Evolutionary conservation across 2,888 invertebrate genomes (phyloP).

Genomic region (Cerastis rubricosa): DNA sequence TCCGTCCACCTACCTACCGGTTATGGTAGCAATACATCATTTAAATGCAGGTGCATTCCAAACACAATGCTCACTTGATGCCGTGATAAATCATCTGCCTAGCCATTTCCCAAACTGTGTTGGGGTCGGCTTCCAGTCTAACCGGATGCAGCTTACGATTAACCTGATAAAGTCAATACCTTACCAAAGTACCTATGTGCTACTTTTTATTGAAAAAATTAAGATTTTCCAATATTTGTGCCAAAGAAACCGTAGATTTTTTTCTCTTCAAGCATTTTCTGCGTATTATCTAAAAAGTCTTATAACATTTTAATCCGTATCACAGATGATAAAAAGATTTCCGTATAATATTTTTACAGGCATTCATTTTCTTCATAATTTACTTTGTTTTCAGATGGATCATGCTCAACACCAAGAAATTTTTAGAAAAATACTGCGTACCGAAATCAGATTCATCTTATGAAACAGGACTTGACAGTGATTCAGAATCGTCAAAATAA

Average conservation of each 20-base stretch:
- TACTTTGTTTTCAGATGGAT: slow-evolving; percentile 78
- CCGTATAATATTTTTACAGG: slow-evolving; percentile 5
- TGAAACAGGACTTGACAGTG: neutral
- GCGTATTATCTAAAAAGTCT: neutral
- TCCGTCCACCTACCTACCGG: neutral
- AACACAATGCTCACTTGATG: neutral
- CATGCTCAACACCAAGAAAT: slow-evolving; percentile 71
- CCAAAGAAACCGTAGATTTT: neutral
- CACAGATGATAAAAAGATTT: slow-evolving; percentile 10
- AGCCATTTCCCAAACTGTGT: too few relatives aligned
- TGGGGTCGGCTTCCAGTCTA: too few relatives aligned
- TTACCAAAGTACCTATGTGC: neutral
- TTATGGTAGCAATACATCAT: slow-evolving; percentile 12
- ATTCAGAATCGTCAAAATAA: slow-evolving; percentile 5
- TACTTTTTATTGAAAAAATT: neutral
- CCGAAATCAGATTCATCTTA: neutral
- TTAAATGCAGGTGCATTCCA: slow-evolving; percentile 11
- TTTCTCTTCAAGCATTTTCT: neutral
- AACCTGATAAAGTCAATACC: neutral
- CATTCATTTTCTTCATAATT: slow-evolving; percentile 6
- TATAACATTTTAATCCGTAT: slow-evolving; percentile 11
- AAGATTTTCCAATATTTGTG: neutral
- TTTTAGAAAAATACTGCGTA: slow-evolving; percentile 73
- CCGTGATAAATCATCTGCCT: too few relatives aligned
- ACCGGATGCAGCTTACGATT: too few relatives aligned